Percentiles rank a stretch among this genome's conserved stretches.
Evolutionary conservation across 2,888 invertebrate genomes (phyloP).

Genomic region (Lasioglossum figueresi): DNA sequence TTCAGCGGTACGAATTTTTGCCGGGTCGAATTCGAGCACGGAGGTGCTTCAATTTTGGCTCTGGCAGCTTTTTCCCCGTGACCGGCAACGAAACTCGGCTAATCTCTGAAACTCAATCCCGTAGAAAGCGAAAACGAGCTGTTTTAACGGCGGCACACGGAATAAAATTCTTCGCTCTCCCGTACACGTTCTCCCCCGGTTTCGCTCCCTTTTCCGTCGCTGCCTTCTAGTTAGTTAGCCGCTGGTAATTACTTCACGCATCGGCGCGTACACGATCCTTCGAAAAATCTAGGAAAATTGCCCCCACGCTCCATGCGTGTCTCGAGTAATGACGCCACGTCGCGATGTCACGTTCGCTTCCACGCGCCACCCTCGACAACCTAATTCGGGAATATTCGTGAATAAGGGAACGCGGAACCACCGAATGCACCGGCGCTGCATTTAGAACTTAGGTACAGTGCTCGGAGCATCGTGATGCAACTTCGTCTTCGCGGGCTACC

Average conservation of each 20-base stretch:
- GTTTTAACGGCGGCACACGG: background rate
- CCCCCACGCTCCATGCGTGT: background rate
- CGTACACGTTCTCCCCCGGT: background rate
- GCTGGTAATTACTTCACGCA: background rate
- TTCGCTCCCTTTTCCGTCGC: background rate
- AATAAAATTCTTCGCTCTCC: background rate
- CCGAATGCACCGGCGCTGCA: background rate
- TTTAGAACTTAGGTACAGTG: conserved; percentile 11
- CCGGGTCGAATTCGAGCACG: conserved; percentile 30
- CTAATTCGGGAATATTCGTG: conserved; percentile 31
- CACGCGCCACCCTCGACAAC: background rate
- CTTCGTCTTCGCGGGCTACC: conserved; percentile 5
- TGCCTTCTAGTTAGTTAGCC: background rate
- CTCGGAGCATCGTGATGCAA: conserved; percentile 19
- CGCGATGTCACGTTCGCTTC: conserved; percentile 7
- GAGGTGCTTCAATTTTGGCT: conserved; percentile 34
- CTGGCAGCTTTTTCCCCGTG: background rate
- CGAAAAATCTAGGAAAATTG: background rate
- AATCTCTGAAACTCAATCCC: conserved; percentile 21
- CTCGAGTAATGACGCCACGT: background rate
- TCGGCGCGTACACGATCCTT: background rate
- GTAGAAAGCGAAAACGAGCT: conserved; percentile 14
- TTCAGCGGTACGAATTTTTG: conserved; percentile 30
- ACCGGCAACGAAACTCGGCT: conserved; percentile 22
- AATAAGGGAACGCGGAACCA: conserved; percentile 7